These are phyloP conservation scores for Saccostrea echinata DNA, from an alignment of 1,140 invertebrate genomes.

Conservation along the genomic window DNA sequence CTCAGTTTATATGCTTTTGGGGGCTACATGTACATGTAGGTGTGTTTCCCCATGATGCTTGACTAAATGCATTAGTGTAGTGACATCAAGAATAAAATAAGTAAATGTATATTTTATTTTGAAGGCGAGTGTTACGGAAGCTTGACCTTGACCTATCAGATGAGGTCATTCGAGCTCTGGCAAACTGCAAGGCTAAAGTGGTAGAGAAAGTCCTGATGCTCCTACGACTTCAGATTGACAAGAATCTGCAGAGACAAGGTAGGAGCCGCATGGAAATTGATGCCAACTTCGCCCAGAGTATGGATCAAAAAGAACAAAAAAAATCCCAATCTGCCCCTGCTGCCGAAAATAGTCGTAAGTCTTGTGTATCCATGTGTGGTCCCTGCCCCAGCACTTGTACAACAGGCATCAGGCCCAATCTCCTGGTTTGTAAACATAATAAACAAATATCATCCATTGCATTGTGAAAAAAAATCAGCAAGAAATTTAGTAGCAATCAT, in stretches of 20 bases:
- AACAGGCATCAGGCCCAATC: slow-evolving; percentile 16
- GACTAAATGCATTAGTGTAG: too few relatives aligned
- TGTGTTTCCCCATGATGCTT: too few relatives aligned
- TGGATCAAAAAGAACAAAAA: slow-evolving; percentile 21
- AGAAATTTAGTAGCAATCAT: background rate
- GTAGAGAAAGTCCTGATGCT: slow-evolving; percentile 76
- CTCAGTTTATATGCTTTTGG: too few relatives aligned
- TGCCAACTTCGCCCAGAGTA: slow-evolving; percentile 17
- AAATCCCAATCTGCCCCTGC: slow-evolving; percentile 20
- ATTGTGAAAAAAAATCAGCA: background rate
- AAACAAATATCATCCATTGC: background rate
- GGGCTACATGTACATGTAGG: too few relatives aligned
- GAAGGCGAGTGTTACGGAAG: slow-evolving; percentile 75
- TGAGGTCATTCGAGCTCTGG: slow-evolving; percentile 75
- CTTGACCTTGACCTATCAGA: slow-evolving; percentile 77
- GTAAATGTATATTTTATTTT: too few relatives aligned
- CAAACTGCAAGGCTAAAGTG: slow-evolving; percentile 69
- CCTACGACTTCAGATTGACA: slow-evolving; percentile 77
- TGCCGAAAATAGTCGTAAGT: slow-evolving; percentile 39
- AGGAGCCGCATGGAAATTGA: slow-evolving; percentile 59
- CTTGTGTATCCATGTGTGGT: slow-evolving; percentile 16
- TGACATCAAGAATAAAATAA: too few relatives aligned
- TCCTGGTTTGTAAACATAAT: background rate
- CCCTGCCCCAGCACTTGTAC: slow-evolving; percentile 8
- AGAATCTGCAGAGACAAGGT: slow-evolving; percentile 64